Conservation (phyloP, 2,888 invertebrate genomes). For the Stegana nigrithorax region DNA sequence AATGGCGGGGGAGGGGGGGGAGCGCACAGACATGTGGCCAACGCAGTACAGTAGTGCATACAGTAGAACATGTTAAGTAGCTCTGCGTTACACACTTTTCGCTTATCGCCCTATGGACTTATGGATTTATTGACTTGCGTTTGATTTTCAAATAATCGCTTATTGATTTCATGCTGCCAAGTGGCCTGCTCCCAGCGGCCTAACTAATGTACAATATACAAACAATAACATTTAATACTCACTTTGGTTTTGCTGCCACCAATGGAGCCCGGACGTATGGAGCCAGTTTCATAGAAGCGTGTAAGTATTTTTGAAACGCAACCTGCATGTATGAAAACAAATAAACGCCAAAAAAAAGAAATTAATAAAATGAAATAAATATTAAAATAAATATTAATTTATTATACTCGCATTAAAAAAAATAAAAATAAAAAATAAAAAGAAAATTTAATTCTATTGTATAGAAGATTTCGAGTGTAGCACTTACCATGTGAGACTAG, state of each 20-base stretch:
- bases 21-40: too few species aligned
- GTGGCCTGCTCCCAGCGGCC: too few species aligned
- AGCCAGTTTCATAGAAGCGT: conserved; percentile 96
- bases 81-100: conserved; percentile 29
- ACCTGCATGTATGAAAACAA: too few species aligned
- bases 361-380: conserved; percentile 9
- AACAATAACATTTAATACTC: conserved; percentile 43
- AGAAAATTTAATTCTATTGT: too few species aligned
- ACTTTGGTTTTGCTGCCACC: conserved; percentile 97
- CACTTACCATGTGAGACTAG: conserved; percentile 86
- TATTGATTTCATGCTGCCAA: conserved; percentile 53
- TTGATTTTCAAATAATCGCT: conserved; percentile 56
- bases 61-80: conserved; percentile 47
- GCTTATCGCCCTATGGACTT: conserved; percentile 35
- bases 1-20: too few species aligned
- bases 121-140: conserved; percentile 55
- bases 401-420: background rate
- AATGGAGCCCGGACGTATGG: conserved; percentile 93
- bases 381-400: background rate
- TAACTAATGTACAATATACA: conserved; percentile 10
- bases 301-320: conserved; percentile 98
- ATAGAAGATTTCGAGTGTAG: background rate
- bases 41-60: too few species aligned
- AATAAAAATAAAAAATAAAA: too few species aligned
- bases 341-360: background rate